Evolutionary conservation across 2,888 invertebrate species (phyloP).

Genomic region (Pyralis farinalis): DNA sequence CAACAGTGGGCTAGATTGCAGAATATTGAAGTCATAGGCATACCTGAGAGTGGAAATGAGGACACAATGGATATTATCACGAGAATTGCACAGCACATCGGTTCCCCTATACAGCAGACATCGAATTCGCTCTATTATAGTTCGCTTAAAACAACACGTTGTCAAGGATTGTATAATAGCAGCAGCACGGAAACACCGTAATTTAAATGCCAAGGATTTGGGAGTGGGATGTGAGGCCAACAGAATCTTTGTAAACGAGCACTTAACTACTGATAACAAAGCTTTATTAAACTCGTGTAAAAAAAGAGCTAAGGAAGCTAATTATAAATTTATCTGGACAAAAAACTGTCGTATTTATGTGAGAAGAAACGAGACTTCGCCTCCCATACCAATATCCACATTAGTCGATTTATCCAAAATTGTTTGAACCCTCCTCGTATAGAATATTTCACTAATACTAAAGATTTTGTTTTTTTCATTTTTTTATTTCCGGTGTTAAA

Average conservation of each 20-base stretch:
- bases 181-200: slow-evolving; percentile 5
- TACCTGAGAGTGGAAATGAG: slow-evolving; percentile 4
- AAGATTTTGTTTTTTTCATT: too few relatives aligned
- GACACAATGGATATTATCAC: background rate
- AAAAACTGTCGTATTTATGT: slow-evolving; percentile 14
- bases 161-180: slow-evolving; percentile 10
- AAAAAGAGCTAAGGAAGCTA: background rate
- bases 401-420: slow-evolving; percentile 1
- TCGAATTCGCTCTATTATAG: slow-evolving; percentile 5
- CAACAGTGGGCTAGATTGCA: slow-evolving; percentile 8
- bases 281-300: slow-evolving; percentile 7
- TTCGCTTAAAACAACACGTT: background rate
- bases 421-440: too few relatives aligned
- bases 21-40: slow-evolving; percentile 10
- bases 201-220: slow-evolving; percentile 7
- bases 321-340: slow-evolving; percentile 13
- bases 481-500: too few relatives aligned
- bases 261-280: slow-evolving; percentile 16
- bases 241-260: slow-evolving; percentile 14
- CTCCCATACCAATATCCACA: slow-evolving; percentile 5
- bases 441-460: too few relatives aligned
- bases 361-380: slow-evolving; percentile 10
- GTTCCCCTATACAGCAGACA: background rate
- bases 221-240: slow-evolving; percentile 1
- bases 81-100: background rate